Evolutionary conservation across 2,888 invertebrate species (phyloP).

Genomic region (Plebejus argus): DNA sequence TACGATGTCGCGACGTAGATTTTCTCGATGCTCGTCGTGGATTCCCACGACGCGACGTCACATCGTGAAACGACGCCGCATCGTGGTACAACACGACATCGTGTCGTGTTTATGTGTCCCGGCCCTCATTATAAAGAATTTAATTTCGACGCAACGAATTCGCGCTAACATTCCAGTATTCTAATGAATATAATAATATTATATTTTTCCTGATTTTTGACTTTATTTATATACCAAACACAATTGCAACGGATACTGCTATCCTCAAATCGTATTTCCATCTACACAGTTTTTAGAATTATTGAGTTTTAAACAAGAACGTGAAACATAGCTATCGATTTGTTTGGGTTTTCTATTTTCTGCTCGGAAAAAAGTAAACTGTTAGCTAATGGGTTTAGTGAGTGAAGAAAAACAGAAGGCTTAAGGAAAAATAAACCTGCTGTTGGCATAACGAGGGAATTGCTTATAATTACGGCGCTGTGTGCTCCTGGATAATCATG

Average conservation of each 20-base stretch:
- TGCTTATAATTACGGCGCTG: constrained; percentile 37
- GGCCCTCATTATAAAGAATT: no score
- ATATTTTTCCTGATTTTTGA: neutral
- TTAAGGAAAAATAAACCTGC: constrained; percentile 57
- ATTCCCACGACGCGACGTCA: no score
- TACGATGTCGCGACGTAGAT: no score
- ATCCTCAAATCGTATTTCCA: neutral
- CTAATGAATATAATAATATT: neutral
- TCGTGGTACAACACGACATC: no score
- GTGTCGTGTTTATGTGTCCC: no score
- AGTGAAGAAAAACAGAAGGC: constrained; percentile 77
- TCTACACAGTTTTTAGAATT: neutral
- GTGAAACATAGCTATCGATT: constrained; percentile 41
- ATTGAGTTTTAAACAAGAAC: constrained; percentile 26
- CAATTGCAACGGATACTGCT: neutral
- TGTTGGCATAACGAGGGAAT: constrained; percentile 41
- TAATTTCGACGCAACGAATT: no score
- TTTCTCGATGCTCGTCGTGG: no score
- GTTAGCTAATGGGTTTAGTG: constrained; percentile 77
- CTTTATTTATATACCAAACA: no score
- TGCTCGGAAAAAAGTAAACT: constrained; percentile 63
- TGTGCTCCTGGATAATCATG: constrained; percentile 37
- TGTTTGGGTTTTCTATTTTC: constrained; percentile 47
- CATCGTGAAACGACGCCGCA: no score
- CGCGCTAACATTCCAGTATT: no score